Base-by-base conservation (phyloP, 2,888 invertebrate genomes). In the Agriopis aurantiaria region DNA sequence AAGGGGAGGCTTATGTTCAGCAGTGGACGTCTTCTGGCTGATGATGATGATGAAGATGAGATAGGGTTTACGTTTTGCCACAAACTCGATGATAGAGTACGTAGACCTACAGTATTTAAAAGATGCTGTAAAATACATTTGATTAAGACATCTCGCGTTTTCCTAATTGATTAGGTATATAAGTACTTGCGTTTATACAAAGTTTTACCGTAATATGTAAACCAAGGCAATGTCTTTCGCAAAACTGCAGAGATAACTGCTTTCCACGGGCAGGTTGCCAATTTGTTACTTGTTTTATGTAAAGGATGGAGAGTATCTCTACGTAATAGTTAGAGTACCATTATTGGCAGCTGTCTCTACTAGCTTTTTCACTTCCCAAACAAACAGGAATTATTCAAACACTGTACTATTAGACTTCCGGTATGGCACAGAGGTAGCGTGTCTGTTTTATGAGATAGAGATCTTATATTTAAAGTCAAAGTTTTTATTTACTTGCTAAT, bases 121-220 rank as follows among this genome's bases (percentile, higher is more conserved):
- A 5, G 33, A 33, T 33, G 33, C 4, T 33, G 33, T 33, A 33
- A 33, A 33, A 33, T 33, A 4, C 7, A 43, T 43, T 43, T 43
- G 8, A 43, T 8, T 43, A 43, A 9, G 8, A 8, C 9, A 7
- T 43, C 33, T 33, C 4, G 33, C 33, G 5, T 33, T 33, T 33
- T 12, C n/a, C 7, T 48, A n/a, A 12, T n/a, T 12, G 4, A n/a
- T 12, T n/a, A 12, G 48, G 5, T 46, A 10, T 11, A 3, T 12
- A 48, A 4, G 7, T 7, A 48, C 12, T n/a, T 12, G 48, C 48
- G 43, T 57, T 46, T 40, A 12, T 40, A 12, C 3, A 53, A 17
- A 53, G 56, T 12, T 61, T 53, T 65, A 65, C 65, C 65, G 65
- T 65, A 57, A 69, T 69, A 65, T 69, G 65, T 65, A 65, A 65